Evolutionary conservation across 2,888 invertebrate species (phyloP).

Genomic region (Volucella inflata): DNA sequence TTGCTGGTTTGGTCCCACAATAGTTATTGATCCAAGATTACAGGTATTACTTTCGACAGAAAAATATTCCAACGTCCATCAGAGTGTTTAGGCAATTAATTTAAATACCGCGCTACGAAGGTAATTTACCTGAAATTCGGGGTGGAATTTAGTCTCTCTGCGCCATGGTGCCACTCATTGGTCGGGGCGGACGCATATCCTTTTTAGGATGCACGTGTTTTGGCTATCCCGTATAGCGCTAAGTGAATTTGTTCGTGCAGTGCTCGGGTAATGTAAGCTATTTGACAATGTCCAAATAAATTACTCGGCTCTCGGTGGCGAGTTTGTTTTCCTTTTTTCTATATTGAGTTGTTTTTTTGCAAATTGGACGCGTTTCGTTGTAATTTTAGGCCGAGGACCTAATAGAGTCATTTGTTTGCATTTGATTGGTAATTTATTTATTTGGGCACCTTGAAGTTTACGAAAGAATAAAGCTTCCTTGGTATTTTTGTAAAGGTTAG

Average conservation of each 20-base stretch:
- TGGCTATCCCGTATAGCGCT: background rate
- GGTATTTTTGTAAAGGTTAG: no score
- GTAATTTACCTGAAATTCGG: conserved; percentile 53
- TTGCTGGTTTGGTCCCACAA: conserved; percentile 16
- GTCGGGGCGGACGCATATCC: conserved; percentile 30
- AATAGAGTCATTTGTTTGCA: conserved; percentile 64
- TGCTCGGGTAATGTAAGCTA: conserved; percentile 58
- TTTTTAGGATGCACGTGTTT: conserved; percentile 53
- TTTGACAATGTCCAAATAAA: conserved; percentile 67
- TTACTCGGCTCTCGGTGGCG: conserved; percentile 49
- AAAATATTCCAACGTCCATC: conserved; percentile 53
- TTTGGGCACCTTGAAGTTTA: conserved; percentile 52
- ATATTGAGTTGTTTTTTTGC: background rate
- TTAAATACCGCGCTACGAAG: conserved; percentile 66
- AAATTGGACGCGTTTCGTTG: conserved; percentile 44
- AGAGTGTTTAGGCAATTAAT: conserved; percentile 69
- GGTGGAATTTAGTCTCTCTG: conserved; percentile 7
- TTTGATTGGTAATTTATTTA: conserved; percentile 72
- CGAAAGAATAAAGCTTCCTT: background rate
- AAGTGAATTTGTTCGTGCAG: conserved; percentile 64
- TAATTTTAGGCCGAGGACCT: conserved; percentile 29
- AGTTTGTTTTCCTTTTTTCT: no score
- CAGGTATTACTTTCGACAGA: conserved; percentile 50
- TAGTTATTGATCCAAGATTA: conserved; percentile 69
- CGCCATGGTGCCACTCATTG: background rate